phyloP scores from a whole-genome alignment of 2,888 invertebrate species.

The Phortica okadai region DNA sequence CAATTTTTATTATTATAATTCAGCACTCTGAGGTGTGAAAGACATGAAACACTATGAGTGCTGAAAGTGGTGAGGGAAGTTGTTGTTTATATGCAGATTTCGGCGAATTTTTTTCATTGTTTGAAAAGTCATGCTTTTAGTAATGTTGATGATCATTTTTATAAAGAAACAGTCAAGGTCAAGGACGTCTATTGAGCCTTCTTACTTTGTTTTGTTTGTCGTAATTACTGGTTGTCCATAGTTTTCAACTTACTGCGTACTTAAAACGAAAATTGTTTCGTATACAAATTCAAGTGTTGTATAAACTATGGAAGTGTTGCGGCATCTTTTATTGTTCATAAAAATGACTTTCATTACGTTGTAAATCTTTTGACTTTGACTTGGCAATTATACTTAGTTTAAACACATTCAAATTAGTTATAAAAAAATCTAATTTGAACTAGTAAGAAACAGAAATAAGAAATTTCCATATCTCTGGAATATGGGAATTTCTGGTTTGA shows the following conservation, averaged over 20 bases:
- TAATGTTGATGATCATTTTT: neutral
- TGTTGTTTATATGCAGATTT: neutral
- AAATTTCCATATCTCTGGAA: no score
- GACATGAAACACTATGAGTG: neutral
- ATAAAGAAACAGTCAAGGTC: neutral
- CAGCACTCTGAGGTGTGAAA: neutral
- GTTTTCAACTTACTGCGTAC: neutral
- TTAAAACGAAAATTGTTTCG: neutral
- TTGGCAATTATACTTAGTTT: neutral
- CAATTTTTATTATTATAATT: neutral
- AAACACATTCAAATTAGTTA: neutral
- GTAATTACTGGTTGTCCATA: neutral
- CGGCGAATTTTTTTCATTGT: neutral
- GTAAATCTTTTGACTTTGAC: neutral
- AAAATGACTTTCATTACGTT: conserved; percentile 13
- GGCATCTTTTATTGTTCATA: conserved; percentile 4
- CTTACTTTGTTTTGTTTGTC: neutral
- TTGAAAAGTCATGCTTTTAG: neutral
- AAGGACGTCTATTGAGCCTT: neutral
- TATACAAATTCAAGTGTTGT: neutral
- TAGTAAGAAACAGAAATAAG: neutral
- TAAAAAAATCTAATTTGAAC: neutral
- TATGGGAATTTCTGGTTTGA: neutral
- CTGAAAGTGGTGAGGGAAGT: neutral
- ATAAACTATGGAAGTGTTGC: neutral